phyloP scores from a whole-genome alignment of 1,140 invertebrate genomes.

The Rhagoletis zephyria region DNA sequence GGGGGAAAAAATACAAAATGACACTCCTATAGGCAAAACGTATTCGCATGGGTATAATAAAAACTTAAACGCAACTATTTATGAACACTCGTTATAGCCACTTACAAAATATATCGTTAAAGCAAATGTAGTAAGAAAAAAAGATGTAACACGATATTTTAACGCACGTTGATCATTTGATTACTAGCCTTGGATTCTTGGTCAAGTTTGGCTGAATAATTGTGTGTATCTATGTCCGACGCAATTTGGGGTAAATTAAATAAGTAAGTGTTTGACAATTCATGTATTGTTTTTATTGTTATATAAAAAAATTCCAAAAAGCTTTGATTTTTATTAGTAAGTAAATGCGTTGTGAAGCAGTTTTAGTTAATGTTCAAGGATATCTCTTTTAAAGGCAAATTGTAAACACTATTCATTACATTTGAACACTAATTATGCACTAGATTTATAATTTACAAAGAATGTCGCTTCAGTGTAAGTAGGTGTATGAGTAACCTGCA shows the following conservation, averaged over 20 bases:
- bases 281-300: too few relatives aligned
- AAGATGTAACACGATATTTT: slow-evolving; percentile 4
- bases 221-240: background rate
- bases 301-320: too few relatives aligned
- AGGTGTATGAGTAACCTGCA: too few relatives aligned
- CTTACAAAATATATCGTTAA: slow-evolving; percentile 11
- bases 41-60: background rate
- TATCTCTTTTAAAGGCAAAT: too few relatives aligned
- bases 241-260: too few relatives aligned
- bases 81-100: background rate
- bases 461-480: too few relatives aligned
- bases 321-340: too few relatives aligned
- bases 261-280: background rate
- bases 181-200: background rate
- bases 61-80: background rate
- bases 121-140: background rate
- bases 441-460: too few relatives aligned
- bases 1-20: background rate
- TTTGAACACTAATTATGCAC: too few relatives aligned
- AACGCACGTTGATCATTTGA: slow-evolving; percentile 5
- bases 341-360: too few relatives aligned
- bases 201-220: background rate
- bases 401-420: too few relatives aligned
- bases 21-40: background rate
- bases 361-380: too few relatives aligned